Evolutionary conservation across 2,797 vertebrate species (phyloP).

Genomic region (Cyclura pinguis): DNA sequence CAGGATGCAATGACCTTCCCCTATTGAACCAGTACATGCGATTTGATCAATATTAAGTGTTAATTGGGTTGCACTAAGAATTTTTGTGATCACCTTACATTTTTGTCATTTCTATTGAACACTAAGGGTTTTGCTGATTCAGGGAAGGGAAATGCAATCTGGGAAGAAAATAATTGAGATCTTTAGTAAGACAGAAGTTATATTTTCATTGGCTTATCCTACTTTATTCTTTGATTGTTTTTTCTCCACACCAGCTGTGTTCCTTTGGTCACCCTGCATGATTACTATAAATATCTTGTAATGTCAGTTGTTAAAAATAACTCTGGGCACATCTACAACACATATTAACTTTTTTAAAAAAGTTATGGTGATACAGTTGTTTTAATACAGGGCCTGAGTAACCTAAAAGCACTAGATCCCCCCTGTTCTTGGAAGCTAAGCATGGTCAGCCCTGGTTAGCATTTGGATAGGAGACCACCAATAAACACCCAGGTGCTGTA

Average conservation of each 20-base stretch:
- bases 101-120: slow-evolving; percentile 54
- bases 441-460: too few relatives aligned
- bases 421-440: too few relatives aligned
- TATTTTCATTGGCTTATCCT: not conserved
- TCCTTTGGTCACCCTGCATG: not conserved
- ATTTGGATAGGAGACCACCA: too few relatives aligned
- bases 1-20: slow-evolving; percentile 65
- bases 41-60: slow-evolving; percentile 69
- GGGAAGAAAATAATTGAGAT: not conserved
- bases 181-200: slow-evolving; percentile 1
- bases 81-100: slow-evolving; percentile 58
- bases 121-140: slow-evolving; percentile 41
- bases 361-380: not conserved
- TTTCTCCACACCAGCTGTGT: slow-evolving; percentile 2
- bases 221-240: too few relatives aligned
- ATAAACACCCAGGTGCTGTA: too few relatives aligned
- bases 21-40: slow-evolving; percentile 68
- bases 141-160: slow-evolving; percentile 19
- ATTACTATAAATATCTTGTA: not conserved
- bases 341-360: not conserved
- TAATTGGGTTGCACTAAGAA: slow-evolving; percentile 59
- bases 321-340: not conserved
- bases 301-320: not conserved
- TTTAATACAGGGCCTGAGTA: too few relatives aligned
- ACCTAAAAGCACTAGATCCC: too few relatives aligned